A percentile compares a stretch with the other conserved stretches of the same genome.
These are phyloP conservation scores for Bovichtus variegatus DNA, from an alignment of 2,797 vertebrate species.

Conservation along the genomic window DNA sequence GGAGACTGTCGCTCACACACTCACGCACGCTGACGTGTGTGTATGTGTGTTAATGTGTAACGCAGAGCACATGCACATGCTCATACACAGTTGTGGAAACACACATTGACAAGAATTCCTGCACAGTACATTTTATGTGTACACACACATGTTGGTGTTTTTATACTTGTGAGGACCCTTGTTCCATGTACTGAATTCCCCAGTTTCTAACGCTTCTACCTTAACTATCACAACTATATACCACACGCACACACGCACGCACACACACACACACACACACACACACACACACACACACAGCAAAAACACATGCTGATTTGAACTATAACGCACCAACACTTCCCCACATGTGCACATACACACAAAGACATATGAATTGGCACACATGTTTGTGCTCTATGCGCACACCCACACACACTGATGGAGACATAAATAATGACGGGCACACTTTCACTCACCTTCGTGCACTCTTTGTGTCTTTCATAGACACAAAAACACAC, in stretches of 20 bases:
- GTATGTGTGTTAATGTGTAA: constrained; percentile 20
- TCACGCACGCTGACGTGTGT: constrained; percentile 52
- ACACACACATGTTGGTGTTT: neutral
- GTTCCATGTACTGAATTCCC: constrained; percentile 2
- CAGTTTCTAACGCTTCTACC: neutral
- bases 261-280: too few species aligned
- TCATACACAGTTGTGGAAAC: constrained; percentile 61
- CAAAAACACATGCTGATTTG: constrained; percentile 16
- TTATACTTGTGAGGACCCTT: constrained; percentile 28
- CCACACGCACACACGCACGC: neutral
- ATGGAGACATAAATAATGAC: neutral
- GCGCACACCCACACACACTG: neutral
- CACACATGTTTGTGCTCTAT: neutral
- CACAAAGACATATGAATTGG: neutral
- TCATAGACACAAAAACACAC: constrained; percentile 2
- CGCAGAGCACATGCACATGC: constrained; percentile 27
- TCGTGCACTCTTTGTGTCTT: neutral
- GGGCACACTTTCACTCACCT: neutral
- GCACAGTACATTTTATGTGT: constrained; percentile 19
- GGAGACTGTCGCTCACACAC: constrained; percentile 82
- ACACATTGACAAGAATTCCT: constrained; percentile 61
- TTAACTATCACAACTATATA: neutral
- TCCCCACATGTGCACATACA: constrained; percentile 23
- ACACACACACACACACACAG: too few species aligned
- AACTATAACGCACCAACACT: constrained; percentile 21